These are phyloP conservation scores for Folsomia manolachei DNA, from an alignment of 2,888 invertebrate genomes.

Conservation along the genomic window DNA sequence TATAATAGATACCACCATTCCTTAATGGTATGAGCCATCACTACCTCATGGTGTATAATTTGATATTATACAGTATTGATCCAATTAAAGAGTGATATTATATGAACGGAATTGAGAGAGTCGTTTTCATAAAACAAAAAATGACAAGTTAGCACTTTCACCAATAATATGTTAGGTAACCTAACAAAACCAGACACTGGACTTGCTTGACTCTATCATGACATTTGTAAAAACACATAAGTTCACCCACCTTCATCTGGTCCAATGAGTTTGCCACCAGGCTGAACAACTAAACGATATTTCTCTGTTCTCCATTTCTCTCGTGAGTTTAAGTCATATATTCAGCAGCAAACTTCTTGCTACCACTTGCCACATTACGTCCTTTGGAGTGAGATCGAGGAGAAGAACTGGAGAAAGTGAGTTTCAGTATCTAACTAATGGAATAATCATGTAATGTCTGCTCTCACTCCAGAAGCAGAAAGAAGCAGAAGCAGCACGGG, in stretches of 20 bases:
- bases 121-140: neutral
- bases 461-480: slow-evolving; percentile 10
- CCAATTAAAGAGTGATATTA: slow-evolving; percentile 42
- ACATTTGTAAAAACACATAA: too few species aligned
- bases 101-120: slow-evolving; percentile 7
- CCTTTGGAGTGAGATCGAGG: too few species aligned
- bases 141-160: neutral
- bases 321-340: too few species aligned
- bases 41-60: too few species aligned
- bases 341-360: neutral
- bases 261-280: too few species aligned
- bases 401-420: neutral
- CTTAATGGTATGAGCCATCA: too few species aligned
- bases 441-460: slow-evolving; percentile 48
- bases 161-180: neutral
- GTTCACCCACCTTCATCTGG: too few species aligned
- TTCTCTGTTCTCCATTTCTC: slow-evolving; percentile 11
- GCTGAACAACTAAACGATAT: slow-evolving; percentile 20
- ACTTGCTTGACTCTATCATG: too few species aligned
- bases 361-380: too few species aligned
- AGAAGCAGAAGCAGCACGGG: neutral
- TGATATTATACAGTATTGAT: slow-evolving; percentile 40
- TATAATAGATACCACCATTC: too few species aligned
- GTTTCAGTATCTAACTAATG: slow-evolving; percentile 43
- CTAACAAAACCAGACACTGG: neutral